Evolutionary conservation across 2,797 vertebrate genomes (phyloP), one percentile per base, ranked within the genome.

Genomic region (Labroides dimidiatus): DNA sequence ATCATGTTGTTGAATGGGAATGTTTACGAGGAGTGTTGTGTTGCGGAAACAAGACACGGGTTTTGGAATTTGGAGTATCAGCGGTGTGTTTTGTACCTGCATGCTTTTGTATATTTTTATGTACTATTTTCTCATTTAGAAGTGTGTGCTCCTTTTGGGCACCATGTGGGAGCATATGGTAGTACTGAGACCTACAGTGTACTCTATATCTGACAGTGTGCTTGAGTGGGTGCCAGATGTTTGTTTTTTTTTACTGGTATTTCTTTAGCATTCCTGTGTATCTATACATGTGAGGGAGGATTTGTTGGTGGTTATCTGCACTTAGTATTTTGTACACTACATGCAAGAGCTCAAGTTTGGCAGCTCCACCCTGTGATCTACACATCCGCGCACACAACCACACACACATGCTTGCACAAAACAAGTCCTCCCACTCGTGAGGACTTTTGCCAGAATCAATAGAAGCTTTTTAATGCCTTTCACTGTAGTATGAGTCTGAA

Each of bases 371-470:
- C 77, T 72, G 56, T 73, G 82, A 89, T 84, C 84, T 72, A 59
- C 78, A 76, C 68, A 39, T 24, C 20, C 9, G 24, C 6, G 15
- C 27, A 60, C 61, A 68, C 77, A 54, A 30, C 33, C 72, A 56
- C 65, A 64, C 70, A 67, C 72, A 79, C 21, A 27, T 64, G 48
- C 30, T 0, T 14, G 23, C 61, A 50, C 52, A 69, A 72, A 70
- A 73, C 69, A 75, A 72, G 80, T 81, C 86, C 83, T 79, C 84
- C 90, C 86, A 90, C 88, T 88, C 75, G 10, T 82, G 74, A 86
- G 91, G 86, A 86, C 71, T 77, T 82, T 87, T 91, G 93, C 93
- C 83, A 80, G 75, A 89, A 93, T 93, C 93, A 91, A 92, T 94
- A 92, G 61, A 86, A 78, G 87, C 87, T 90, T 91, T 92, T 92